These are phyloP conservation scores for Amphipoea oculea DNA, from an alignment of 2,888 invertebrate species.

Conservation along the genomic window DNA sequence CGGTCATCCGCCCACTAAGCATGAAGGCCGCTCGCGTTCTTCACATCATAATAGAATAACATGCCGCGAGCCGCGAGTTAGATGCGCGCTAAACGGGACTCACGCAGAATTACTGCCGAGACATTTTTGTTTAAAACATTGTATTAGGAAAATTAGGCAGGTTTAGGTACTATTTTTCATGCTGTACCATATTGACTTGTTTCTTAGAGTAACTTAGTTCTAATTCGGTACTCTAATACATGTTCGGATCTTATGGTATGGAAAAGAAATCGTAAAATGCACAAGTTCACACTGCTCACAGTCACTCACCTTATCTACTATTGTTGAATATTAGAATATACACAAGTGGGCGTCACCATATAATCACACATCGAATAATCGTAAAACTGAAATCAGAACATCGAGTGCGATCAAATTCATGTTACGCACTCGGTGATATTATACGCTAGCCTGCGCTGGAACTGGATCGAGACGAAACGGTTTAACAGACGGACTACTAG, in stretches of 20 bases:
- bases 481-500: constrained; percentile 25
- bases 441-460: constrained; percentile 30
- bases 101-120: constrained; percentile 20
- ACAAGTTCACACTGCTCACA: constrained; percentile 19
- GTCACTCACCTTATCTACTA: constrained; percentile 37
- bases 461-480: constrained; percentile 51
- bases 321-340: constrained; percentile 23
- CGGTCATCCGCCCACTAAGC: constrained; percentile 85
- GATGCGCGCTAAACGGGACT: constrained; percentile 61
- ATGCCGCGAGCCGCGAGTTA: constrained; percentile 54
- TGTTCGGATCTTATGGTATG: constrained; percentile 7
- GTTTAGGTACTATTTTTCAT: constrained; percentile 7
- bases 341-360: constrained; percentile 37
- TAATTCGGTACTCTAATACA: not conserved
- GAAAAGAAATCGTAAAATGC: constrained; percentile 5
- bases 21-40: constrained; percentile 83
- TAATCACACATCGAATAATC: constrained; percentile 32
- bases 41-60: constrained; percentile 68
- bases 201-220: not conserved
- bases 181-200: constrained; percentile 7
- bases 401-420: constrained; percentile 27
- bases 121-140: not conserved
- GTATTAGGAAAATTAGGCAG: too few relatives aligned
- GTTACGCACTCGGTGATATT: constrained; percentile 37
- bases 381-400: constrained; percentile 47